Base-by-base conservation (phyloP, 2,888 invertebrate species). In the Torymus texanus region DNA sequence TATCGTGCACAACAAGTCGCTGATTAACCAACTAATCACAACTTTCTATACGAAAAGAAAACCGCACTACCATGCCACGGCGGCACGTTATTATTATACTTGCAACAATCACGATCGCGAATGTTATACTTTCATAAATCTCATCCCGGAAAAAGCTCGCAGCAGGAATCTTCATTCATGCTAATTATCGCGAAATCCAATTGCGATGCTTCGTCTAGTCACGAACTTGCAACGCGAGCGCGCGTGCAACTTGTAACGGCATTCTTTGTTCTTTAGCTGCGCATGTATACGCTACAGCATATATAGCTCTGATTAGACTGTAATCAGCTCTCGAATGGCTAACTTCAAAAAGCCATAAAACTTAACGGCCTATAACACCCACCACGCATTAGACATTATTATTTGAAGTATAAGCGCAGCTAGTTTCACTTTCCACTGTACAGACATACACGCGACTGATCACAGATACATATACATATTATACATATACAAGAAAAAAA, bases 281-380 rank as follows among this genome's bases (percentile, higher is more conserved):
- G 41, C 41, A 8, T 8, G 41, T 8, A 41, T 8, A 0, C n/a
- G n/a, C n/a, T n/a, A n/a, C 21, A 21, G 41, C 41, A 8, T 8
- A 41, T 8, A 1, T 11, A 58, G 29, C 65, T 65, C 16, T 65
- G 65, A 50, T 65, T 65, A 65, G 41, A 16, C 56, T 12, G 41
- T 41, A 65, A 71, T 71, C 67, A 67, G 53, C 67, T 13, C 29
- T 13, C n/a, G 63, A 73, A 55, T 13, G 41, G 63, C n/a, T 56
- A 41, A 73, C 53, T 74, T 74, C 56, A 41, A 41, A 41, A 41
- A 41, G 53, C 5, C n/a, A 18, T 75, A 75, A 78, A 74, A 75
- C 29, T 75, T 75, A 79, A 79, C 61, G 63, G 62, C 50, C 65
- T 51, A 41, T 59, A 68, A 68, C 73, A 59, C 55, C 55, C 18